Evolutionary conservation across 2,113 vertebrate species (phyloP), one percentile per base, ranked within the genome.

Genomic region (Machaerirhynchus nigripectus): DNA sequence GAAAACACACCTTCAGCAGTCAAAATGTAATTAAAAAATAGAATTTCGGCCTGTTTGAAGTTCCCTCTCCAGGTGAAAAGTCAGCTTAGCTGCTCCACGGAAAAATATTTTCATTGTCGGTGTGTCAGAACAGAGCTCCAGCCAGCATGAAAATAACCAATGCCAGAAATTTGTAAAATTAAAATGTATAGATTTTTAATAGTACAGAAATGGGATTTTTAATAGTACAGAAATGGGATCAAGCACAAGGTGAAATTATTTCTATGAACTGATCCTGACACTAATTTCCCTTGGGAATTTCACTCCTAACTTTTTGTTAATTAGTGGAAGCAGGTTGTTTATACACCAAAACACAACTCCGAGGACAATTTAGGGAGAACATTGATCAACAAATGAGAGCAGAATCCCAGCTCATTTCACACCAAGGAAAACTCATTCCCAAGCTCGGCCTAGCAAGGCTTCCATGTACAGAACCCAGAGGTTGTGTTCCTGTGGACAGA

Each of bases 21-120:
- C 31, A 88, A 88, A 92, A 88, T n/a, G 37, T 53, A 96, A 97
- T 92, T 95, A 93, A 84, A 92, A 86, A 30, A 5, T 0, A 55
- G 31, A 84, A 70, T 44, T 93, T 64, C 23, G 2, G 37, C 26
- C 63, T 30, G 28, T 64, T 92, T 96, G 91, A 95, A 90, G 85
- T 65, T 81, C 39, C 59, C 10, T 85, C 60, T 80, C 14, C n/a
- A 85, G 67, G 59, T 83, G 60, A 83, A 67, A 89, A 84, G 73
- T 67, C 77, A 89, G 35, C n/a, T 87, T 42, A 52, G 80, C 52
- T 76, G 57, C 42, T 78, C 30, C 64, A 47, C 35, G 53, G 35
- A 47, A 75, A 93, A 81, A 18, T 16, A 31, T 73, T 95, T 84
- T 52, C 75, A 57, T 46, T 75, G 46, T 19, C 17, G 15, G 40